A percentile compares a stretch with the other conserved stretches of the same genome.
Evolutionary conservation across 2,113 vertebrate genomes (phyloP).

Genomic region (Erpornis zantholeuca): DNA sequence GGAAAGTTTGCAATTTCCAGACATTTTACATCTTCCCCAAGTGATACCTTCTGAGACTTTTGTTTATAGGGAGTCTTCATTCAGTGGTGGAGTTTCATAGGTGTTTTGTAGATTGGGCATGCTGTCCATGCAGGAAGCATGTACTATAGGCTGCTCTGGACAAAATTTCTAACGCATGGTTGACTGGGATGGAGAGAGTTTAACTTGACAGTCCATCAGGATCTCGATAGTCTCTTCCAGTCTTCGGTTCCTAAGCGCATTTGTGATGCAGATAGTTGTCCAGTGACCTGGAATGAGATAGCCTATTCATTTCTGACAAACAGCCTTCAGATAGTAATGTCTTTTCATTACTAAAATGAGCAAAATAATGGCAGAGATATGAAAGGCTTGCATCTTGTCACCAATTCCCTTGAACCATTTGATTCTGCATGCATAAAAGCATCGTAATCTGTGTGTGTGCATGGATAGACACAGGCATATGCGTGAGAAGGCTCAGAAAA

Average conservation of each 20-base stretch:
- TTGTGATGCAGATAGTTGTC: slow-evolving; percentile 30
- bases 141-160: not conserved
- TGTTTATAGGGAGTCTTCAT: not conserved
- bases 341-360: slow-evolving; percentile 27
- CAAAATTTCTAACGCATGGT: not conserved
- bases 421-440: not conserved
- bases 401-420: not conserved
- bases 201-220: not conserved
- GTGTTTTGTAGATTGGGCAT: not conserved
- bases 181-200: not conserved
- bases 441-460: not conserved
- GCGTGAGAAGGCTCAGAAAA: not conserved
- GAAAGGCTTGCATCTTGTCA: not conserved
- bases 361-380: slow-evolving; percentile 21
- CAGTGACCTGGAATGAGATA: slow-evolving; percentile 34
- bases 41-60: not conserved
- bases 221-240: not conserved
- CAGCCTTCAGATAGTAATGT: slow-evolving; percentile 27
- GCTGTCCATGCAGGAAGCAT: not conserved
- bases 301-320: slow-evolving; percentile 52
- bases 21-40: not conserved
- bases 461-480: rapidly evolving
- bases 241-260: not conserved
- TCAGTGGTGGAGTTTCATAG: not conserved
- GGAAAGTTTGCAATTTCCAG: not conserved